These are phyloP conservation scores for Tipula lateralis DNA, from an alignment of 2,888 invertebrate genomes.

Conservation along the genomic window DNA sequence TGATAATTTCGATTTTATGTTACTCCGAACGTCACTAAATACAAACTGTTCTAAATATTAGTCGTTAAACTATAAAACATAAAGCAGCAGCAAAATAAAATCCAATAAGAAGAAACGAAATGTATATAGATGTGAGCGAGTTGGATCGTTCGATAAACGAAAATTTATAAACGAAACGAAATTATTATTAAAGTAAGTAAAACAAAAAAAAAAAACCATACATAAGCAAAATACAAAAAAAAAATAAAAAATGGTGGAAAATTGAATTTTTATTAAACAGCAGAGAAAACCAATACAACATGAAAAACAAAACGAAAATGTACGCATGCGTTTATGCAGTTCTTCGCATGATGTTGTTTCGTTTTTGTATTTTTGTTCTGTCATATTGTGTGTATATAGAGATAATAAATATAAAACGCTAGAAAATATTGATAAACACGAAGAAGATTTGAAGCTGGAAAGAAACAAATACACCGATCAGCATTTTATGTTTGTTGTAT, in stretches of 20 bases:
- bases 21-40: slow-evolving; percentile 30
- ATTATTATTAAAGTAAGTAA: not conserved
- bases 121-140: not conserved
- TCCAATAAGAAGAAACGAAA: not conserved
- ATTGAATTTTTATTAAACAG: slow-evolving; percentile 7
- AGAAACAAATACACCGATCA: not conserved
- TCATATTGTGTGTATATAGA: not conserved
- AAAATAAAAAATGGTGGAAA: slow-evolving; percentile 12
- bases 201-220: not conserved
- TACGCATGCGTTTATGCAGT: slow-evolving; percentile 24
- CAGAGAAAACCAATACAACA: not conserved
- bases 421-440: not conserved
- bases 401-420: not conserved
- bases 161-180: not conserved
- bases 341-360: not conserved
- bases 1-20: slow-evolving; percentile 25
- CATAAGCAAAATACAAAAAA: not conserved
- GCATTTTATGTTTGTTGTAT: not conserved
- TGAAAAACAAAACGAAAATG: not conserved
- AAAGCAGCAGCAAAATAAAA: not conserved
- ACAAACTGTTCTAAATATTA: slow-evolving; percentile 25
- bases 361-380: not conserved
- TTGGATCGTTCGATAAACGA: not conserved
- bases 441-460: not conserved
- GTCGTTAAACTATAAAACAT: not conserved